Base-by-base conservation (phyloP, 92 coral and sea anemone species). In the Porites divaricata region DNA sequence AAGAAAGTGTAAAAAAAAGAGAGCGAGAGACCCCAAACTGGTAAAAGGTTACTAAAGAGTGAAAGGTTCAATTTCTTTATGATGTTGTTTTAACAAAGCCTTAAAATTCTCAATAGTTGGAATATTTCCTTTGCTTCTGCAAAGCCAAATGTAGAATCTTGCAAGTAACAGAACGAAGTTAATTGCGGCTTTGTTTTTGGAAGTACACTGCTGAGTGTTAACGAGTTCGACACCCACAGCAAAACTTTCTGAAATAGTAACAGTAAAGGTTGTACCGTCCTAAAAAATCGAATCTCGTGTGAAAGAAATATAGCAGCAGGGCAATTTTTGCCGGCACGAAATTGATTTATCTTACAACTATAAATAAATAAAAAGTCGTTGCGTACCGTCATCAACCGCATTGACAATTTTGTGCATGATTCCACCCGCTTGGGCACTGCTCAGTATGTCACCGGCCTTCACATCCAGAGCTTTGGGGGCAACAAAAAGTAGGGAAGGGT, bases 381-480 rank as follows among this genome's bases (percentile, higher is more conserved):
- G 16, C 0, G 59, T 50, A 89, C 93, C 90, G 62, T 74, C 52
- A 0, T 6, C 24, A 16, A 76, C 65, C 8, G 57, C 77, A 12
- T 81, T 35, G 10, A 72, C 69, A 64, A 89, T 76, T 57, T 65
- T 80, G 41, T 91, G 91, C 85, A 88, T 88, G 16, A 91, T 75
- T 25, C 91, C 94, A 24, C 88, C 94, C 13, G 91, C 94, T 41
- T 88, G 94, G 9, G 91, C 68, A 68, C 94, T 90, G 59, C 92
- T 78, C 35, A 91, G 76, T 51, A 88, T 74, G 6, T 88, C 89
- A 2, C 81, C 79, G 9, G 16, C 62, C 62, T 75, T 53, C 1
- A 91, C 35, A 21, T 78, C 79, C 63, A 91, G 26, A 48, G 13
- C 52, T n/a, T 88, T 79, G 13, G 88, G 77, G 10, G 83, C 85